phyloP scores from a whole-genome alignment of 1,140 invertebrate species.

The Delia radicum region DNA sequence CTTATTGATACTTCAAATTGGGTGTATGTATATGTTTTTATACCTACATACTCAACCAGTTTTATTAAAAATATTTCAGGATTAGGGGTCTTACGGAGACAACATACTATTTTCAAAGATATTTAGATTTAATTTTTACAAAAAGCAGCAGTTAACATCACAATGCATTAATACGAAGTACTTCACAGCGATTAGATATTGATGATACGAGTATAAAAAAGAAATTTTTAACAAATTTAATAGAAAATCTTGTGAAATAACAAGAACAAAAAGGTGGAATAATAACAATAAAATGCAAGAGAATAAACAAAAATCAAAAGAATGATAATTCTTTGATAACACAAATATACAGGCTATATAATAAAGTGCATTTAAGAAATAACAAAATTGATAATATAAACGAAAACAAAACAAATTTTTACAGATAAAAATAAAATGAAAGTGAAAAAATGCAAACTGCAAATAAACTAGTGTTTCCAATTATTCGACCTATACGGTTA shows the following conservation, averaged over 20 bases:
- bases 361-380: background rate
- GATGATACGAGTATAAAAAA: background rate
- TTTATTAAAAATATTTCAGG: background rate
- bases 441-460: too few species aligned
- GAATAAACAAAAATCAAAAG: background rate
- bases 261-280: background rate
- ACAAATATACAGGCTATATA: background rate
- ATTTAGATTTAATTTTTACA: background rate
- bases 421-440: too few species aligned
- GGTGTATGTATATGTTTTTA: too few species aligned
- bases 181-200: background rate
- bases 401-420: too few species aligned
- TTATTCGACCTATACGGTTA: too few species aligned
- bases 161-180: background rate
- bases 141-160: background rate
- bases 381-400: background rate
- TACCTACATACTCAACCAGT: background rate
- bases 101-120: background rate
- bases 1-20: too few species aligned
- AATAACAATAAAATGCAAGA: background rate
- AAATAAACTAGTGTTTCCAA: too few species aligned
- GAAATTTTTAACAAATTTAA: background rate
- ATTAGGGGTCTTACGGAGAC: background rate
- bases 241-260: background rate
- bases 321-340: background rate